These are phyloP conservation scores for Netelia virgata DNA, from an alignment of 2,888 invertebrate genomes.

Conservation along the genomic window DNA sequence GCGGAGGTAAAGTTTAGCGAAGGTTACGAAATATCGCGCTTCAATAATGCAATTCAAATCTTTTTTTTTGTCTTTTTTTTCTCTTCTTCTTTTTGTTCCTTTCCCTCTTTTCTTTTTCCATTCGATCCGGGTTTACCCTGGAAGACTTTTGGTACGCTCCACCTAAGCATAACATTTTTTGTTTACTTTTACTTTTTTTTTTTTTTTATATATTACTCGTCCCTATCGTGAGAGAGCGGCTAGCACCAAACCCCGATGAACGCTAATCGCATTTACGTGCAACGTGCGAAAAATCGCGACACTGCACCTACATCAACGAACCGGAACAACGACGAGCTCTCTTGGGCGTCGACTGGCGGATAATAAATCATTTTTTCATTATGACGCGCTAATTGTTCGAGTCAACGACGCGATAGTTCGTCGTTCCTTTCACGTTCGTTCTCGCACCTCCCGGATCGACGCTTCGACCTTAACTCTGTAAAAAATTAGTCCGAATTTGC, in stretches of 20 bases:
- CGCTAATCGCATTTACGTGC: not conserved
- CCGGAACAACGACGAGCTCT: not conserved
- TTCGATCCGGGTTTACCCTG: slow-evolving; percentile 63
- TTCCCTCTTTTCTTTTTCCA: slow-evolving; percentile 24
- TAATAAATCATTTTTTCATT: not conserved
- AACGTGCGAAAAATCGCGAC: not conserved
- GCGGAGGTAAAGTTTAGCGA: slow-evolving; percentile 55
- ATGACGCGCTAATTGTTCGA: slow-evolving; percentile 1
- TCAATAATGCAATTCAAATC: slow-evolving; percentile 49
- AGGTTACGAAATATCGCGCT: slow-evolving; percentile 24
- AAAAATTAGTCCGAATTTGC: slow-evolving; percentile 10
- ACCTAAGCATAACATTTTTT: slow-evolving; percentile 9
- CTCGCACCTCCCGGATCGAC: slow-evolving; percentile 30
- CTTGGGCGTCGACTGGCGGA: not conserved
- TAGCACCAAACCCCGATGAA: slow-evolving; percentile 17
- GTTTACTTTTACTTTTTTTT: not conserved
- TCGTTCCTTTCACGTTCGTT: not conserved
- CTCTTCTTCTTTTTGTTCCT: not conserved
- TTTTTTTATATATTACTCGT: not conserved
- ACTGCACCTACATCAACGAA: not conserved
- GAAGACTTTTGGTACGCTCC: slow-evolving; percentile 63
- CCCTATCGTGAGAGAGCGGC: slow-evolving; percentile 40
- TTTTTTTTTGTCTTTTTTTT: not conserved
- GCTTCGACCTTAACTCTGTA: slow-evolving; percentile 13
- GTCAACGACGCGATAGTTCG: slow-evolving; percentile 11